Percentiles rank a stretch among this genome's conserved stretches.
These are phyloP conservation scores for Caenorhabditis angaria DNA, from an alignment of 2,888 invertebrate species.

Conservation along the genomic window DNA sequence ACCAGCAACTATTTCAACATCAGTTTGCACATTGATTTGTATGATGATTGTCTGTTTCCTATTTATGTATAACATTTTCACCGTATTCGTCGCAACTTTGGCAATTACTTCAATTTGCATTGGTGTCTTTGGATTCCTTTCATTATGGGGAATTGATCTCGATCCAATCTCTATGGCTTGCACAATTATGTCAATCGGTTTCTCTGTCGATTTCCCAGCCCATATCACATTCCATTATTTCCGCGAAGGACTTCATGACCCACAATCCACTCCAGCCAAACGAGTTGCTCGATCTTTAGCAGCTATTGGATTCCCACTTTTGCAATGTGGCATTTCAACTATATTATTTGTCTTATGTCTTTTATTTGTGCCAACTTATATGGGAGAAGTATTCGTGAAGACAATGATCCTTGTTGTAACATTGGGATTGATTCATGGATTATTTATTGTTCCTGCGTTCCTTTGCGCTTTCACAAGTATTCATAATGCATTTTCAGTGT, in stretches of 20 bases:
- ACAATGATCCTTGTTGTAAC: slow-evolving; percentile 69
- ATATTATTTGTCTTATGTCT: slow-evolving; percentile 64
- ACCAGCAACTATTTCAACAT: slow-evolving; percentile 57
- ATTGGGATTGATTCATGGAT: slow-evolving; percentile 65
- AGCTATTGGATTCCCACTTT: slow-evolving; percentile 66
- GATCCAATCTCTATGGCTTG: slow-evolving; percentile 70
- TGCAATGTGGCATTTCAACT: slow-evolving; percentile 67
- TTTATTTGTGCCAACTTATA: slow-evolving; percentile 65
- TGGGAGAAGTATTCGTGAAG: slow-evolving; percentile 69
- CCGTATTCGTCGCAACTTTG: slow-evolving; percentile 64
- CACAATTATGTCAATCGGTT: slow-evolving; percentile 65
- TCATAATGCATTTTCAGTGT: slow-evolving; percentile 30
- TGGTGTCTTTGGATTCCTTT: slow-evolving; percentile 65
- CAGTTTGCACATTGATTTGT: slow-evolving; percentile 56
- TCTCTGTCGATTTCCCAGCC: slow-evolving; percentile 69
- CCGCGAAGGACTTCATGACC: slow-evolving; percentile 60
- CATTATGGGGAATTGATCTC: slow-evolving; percentile 65
- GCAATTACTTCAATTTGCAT: slow-evolving; percentile 69
- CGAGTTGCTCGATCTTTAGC: slow-evolving; percentile 59
- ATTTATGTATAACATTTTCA: slow-evolving; percentile 69
- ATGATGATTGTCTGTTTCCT: slow-evolving; percentile 68
- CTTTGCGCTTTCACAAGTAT: slow-evolving; percentile 65
- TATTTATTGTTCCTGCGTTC: slow-evolving; percentile 65
- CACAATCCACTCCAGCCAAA: slow-evolving; percentile 48
- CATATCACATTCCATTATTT: slow-evolving; percentile 69